Conservation (phyloP, 2,113 vertebrate genomes). For the Merops nubicus region DNA sequence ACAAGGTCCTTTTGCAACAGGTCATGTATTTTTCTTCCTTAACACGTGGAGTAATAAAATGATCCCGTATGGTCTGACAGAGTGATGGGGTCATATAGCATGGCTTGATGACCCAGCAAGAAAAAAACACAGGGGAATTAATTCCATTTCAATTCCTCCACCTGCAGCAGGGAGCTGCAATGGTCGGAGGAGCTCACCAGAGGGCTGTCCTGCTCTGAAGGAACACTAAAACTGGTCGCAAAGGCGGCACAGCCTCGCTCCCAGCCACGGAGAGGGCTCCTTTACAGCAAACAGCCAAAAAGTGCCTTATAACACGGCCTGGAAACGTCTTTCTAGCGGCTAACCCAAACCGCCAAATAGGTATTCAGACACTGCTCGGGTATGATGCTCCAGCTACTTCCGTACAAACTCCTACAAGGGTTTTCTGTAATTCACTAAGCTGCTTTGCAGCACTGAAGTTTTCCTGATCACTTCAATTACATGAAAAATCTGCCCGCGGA, state of each 20-base stretch:
- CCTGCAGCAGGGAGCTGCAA: neutral
- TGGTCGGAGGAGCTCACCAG: rapidly evolving
- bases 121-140: neutral
- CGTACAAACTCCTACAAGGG: neutral
- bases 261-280: rapidly evolving
- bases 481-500: neutral
- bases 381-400: neutral
- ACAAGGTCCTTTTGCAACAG: rapidly evolving
- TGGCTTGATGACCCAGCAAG: neutral
- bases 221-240: rapidly evolving
- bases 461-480: neutral
- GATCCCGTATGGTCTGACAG: neutral
- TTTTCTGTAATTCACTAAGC: neutral
- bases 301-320: rapidly evolving
- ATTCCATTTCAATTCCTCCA: too few relatives aligned
- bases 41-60: rapidly evolving
- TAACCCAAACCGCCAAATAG: too few relatives aligned
- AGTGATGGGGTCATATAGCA: rapidly evolving
- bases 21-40: neutral
- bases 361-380: neutral
- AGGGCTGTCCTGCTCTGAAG: neutral
- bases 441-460: neutral
- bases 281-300: rapidly evolving
- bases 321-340: rapidly evolving
- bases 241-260: rapidly evolving